Base-by-base conservation (phyloP, 2,888 invertebrate genomes). In the Stenurella melanura region DNA sequence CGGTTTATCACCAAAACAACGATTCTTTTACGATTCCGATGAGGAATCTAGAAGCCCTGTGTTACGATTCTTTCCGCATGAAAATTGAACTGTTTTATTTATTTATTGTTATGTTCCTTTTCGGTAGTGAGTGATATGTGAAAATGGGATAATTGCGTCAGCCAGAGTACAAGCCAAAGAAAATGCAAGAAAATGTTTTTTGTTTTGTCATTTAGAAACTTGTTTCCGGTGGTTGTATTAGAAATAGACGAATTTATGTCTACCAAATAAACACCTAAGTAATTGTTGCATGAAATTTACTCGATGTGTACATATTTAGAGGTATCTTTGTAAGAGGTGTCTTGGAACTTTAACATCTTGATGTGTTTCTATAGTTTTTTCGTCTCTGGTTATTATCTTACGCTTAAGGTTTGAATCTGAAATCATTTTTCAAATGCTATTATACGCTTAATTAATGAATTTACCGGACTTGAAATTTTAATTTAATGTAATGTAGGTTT, bases 11-110 rank as follows among this genome's bases (percentile, higher is more conserved):
- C 90, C 91, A 26, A 92, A 92, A 84, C 91, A 91, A 83, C 89
- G 91, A 83, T 91, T 91, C 85, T 91, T 91, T 85, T 92, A 91
- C 85, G 92, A 91, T 80, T 91, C 92, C 26, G 92, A 92, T 79
- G 92, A 92, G 68, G 92, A 92, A 63, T 85, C 86, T 69, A 87
- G 86, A 77, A 87, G 87, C 78, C 88, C 85, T n/a, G 85, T 88
- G 77, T 81, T 89, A 50, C 85, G 87, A 78, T 83, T 88, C 73
- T 87, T 85, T 80, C 80, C 86, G 54, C 86, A 87, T 80, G 87
- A 87, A 73, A 87, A 86, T 76, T 87, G 81, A 83, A 77, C 70
- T 71, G 54, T 73, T 80, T 74, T 70, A 42, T 76, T 77, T 81
- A 83, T 81, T 82, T 77, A 78, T 70, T 69, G 73, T 80, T 79